Evolutionary conservation across 2,888 invertebrate genomes (phyloP).

Genomic region (Pammene fasciana): DNA sequence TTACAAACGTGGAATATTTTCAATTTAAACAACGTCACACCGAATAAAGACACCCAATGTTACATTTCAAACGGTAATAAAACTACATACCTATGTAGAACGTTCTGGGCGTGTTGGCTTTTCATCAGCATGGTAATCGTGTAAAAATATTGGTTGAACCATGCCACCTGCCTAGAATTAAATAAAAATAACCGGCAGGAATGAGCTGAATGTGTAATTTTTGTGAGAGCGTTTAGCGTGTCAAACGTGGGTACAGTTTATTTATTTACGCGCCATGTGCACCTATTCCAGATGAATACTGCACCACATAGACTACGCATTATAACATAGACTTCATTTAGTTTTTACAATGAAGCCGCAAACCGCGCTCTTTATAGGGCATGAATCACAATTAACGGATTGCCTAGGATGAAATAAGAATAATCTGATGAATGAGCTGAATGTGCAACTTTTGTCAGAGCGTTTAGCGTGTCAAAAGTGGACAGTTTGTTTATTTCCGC

Average conservation of each 20-base stretch:
- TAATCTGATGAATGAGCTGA: conserved; percentile 52
- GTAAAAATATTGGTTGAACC: conserved; percentile 77
- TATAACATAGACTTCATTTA: too few relatives aligned
- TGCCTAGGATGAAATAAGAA: conserved; percentile 82
- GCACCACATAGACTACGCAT: too few relatives aligned
- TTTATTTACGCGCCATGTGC: conserved; percentile 27
- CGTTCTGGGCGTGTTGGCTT: conserved; percentile 73
- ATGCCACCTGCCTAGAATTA: conserved; percentile 79
- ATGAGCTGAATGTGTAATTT: conserved; percentile 69
- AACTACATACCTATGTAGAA: conserved; percentile 57
- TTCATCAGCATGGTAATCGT: conserved; percentile 83
- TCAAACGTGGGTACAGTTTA: conserved; percentile 49
- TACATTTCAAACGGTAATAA: conserved; percentile 42
- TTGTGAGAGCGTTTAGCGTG: conserved; percentile 62
- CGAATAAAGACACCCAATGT: neutral
- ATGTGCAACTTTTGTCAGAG: too few relatives aligned
- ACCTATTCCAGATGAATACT: neutral
- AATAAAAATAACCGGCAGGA: conserved; percentile 79
- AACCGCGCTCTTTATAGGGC: too few relatives aligned
- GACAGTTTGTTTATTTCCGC: too few relatives aligned
- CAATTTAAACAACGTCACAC: neutral
- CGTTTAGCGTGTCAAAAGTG: too few relatives aligned
- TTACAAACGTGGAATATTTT: too few relatives aligned
- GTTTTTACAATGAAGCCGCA: too few relatives aligned
- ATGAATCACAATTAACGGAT: conserved; percentile 45